Conservation (phyloP, 2,797 vertebrate genomes). For the Sciaenops ocellatus region DNA sequence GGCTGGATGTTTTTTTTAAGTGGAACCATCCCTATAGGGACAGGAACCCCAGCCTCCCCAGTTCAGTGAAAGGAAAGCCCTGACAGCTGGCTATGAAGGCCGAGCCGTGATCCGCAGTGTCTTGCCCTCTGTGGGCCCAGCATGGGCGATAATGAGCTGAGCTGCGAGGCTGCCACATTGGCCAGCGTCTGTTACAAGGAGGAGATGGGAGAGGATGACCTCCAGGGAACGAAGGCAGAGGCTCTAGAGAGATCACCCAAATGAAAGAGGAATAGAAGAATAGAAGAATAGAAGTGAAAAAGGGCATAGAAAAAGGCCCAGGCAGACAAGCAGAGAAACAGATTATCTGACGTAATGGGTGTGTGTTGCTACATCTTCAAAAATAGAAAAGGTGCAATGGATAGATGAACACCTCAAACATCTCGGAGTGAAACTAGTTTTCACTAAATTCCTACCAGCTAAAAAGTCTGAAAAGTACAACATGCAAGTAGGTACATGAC, state of each 20-base stretch:
- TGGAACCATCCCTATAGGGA: constrained; percentile 1
- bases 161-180: constrained; percentile 73
- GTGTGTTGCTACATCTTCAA: constrained; percentile 38
- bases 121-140: constrained; percentile 68
- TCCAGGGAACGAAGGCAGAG: constrained; percentile 55
- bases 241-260: constrained; percentile 52
- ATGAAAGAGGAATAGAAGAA: constrained; percentile 41
- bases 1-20: neutral
- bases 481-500: constrained; percentile 19
- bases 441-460: constrained; percentile 26
- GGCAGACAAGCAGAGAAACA: constrained; percentile 29
- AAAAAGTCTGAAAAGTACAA: constrained; percentile 19
- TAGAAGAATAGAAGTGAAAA: constrained; percentile 39
- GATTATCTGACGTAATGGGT: constrained; percentile 58
- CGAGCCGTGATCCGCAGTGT: constrained; percentile 52
- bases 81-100: constrained; percentile 66
- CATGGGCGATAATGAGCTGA: constrained; percentile 81
- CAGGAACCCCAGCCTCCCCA: constrained; percentile 32
- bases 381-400: constrained; percentile 18
- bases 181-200: constrained; percentile 67
- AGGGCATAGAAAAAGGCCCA: constrained; percentile 38
- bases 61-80: constrained; percentile 54
- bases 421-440: constrained; percentile 17
- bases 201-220: constrained; percentile 59
- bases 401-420: constrained; percentile 47